phyloP scores from a whole-genome alignment of 1,140 invertebrate species.

The Lordiphosa collinella region DNA sequence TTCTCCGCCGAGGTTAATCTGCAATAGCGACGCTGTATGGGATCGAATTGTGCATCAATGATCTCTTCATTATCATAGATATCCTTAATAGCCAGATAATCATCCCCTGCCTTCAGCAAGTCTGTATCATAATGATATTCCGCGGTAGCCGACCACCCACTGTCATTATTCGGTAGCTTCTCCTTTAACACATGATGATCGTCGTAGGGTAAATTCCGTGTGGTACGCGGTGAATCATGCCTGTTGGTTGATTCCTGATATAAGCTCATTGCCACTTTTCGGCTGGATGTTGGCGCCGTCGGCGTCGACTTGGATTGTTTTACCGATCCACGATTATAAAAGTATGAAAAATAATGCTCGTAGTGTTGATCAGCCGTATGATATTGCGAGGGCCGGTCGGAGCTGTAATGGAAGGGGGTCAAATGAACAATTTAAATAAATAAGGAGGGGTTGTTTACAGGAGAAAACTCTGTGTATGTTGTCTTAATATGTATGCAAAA shows the following conservation, averaged over 20 bases:
- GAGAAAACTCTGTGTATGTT: not conserved
- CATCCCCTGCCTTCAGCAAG: conserved; percentile 6
- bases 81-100: conserved; percentile 28
- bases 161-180: conserved; percentile 40
- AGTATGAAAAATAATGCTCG: conserved; percentile 71
- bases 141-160: conserved; percentile 15
- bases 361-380: conserved; percentile 58
- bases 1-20: conserved; percentile 12
- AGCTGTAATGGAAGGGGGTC: conserved; percentile 10
- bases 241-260: conserved; percentile 27
- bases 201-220: conserved; percentile 36
- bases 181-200: conserved; percentile 49
- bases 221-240: conserved; percentile 13
- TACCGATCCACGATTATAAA: conserved; percentile 56
- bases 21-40: conserved; percentile 40
- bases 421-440: not conserved
- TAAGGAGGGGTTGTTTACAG: not conserved
- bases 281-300: conserved; percentile 10
- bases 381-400: conserved; percentile 30
- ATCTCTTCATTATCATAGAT: conserved; percentile 21
- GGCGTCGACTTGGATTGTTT: conserved; percentile 31
- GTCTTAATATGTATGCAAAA: not conserved
- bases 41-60: conserved; percentile 34
- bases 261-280: conserved; percentile 61
- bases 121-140: conserved; percentile 1